These are phyloP conservation scores for Ataeniobius toweri DNA, from an alignment of 2,797 vertebrate genomes.

Conservation along the genomic window DNA sequence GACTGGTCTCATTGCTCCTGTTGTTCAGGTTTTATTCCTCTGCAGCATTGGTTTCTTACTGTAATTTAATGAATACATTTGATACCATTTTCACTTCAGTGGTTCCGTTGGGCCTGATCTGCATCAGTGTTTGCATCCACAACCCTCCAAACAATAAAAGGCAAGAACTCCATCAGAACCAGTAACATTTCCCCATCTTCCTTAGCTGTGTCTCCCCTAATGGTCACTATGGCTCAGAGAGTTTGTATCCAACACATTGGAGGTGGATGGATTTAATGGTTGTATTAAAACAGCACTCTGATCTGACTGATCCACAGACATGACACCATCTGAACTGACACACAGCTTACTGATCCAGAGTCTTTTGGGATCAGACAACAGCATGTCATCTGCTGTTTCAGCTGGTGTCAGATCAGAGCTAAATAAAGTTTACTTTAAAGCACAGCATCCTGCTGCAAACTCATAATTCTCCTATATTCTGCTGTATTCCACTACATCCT, in stretches of 20 bases:
- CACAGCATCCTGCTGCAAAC: no score
- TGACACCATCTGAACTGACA: background rate
- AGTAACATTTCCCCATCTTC: background rate
- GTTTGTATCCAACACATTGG: background rate
- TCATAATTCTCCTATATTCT: background rate
- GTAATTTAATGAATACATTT: background rate
- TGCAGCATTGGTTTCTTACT: background rate
- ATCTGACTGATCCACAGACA: no score
- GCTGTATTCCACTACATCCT: background rate
- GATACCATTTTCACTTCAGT: background rate
- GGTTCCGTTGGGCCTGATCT: background rate
- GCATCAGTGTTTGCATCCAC: background rate
- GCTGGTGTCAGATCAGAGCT: background rate
- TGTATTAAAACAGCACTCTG: background rate
- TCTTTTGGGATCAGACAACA: background rate
- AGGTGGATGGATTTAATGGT: background rate
- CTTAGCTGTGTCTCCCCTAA: background rate
- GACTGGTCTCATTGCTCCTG: background rate
- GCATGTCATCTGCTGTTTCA: background rate
- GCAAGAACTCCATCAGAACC: background rate
- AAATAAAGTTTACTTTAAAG: background rate
- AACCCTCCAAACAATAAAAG: background rate
- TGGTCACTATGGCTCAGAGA: background rate
- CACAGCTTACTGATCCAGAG: background rate
- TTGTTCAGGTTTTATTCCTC: background rate